Evolutionary conservation across 1,140 invertebrate species (phyloP), one percentile per base, ranked within the genome.

Genomic region (Saccostrea glomerata): DNA sequence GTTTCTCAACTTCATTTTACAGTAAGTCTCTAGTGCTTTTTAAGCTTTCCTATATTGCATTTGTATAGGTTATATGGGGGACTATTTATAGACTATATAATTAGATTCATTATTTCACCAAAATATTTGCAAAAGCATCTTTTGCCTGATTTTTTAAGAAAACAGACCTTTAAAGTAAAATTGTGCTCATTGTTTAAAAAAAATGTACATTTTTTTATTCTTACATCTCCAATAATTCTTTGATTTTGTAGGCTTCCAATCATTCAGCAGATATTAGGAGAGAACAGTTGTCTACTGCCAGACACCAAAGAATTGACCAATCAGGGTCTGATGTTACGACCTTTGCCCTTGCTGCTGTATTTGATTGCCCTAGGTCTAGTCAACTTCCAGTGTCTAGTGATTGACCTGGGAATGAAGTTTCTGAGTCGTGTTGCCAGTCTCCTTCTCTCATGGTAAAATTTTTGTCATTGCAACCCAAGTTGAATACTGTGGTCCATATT

Each of bases 301-400:
- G 87, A 88, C 87, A 77, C 47, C 55, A 84, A 36, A 73, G 83
- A 84, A 36, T 55, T 88, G 63, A 84, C 55, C 12, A 85, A 85
- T 23, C 60, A 85, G 25, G 87, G 87, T 17, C 40, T 88, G 30
- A 70, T 88, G 63, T 73, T 60, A 17, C 47, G 82, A 47, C 6
- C 73, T 3, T 47, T 89, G 82, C 86, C 85, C 12, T 6, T 89
- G 20, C 13, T 89, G 12, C 77, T 89, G 20, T 89, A 87, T 66
- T n/a, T 85, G 25, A 84, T 87, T 20, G 84, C 85, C n/a, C 47
- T 73, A 4, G 88, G 88, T 20, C 25, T 89, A 3, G 66, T 87
- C 25, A 89, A 89, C 70, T 87, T 89, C n/a, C 82, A 89, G 40
- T 87, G 85, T 47, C 84, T 66, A 20, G 13, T 89, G 5, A 17